Percentiles rank a stretch among this genome's conserved stretches.
These are phyloP conservation scores for Corythornis vintsioides DNA, from an alignment of 2,113 vertebrate genomes.

Conservation along the genomic window DNA sequence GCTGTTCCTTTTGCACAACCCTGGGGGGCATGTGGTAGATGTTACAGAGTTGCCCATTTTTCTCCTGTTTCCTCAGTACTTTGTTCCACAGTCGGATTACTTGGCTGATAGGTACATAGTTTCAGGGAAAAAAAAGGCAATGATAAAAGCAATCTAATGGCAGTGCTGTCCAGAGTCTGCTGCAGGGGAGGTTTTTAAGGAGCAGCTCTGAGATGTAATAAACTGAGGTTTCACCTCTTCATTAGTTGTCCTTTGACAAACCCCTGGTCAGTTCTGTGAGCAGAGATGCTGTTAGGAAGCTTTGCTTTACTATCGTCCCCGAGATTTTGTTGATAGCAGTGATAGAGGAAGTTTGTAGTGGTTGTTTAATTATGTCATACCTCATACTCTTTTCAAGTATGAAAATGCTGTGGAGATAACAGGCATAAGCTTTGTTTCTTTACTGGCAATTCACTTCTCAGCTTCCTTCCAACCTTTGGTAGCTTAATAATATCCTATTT, in stretches of 20 bases:
- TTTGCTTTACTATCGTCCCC: neutral
- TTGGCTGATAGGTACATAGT: neutral
- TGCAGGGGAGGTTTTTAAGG: neutral
- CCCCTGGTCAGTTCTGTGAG: neutral
- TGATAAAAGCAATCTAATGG: neutral
- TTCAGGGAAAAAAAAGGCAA: neutral
- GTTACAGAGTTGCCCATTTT: neutral
- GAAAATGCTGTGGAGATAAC: conserved; percentile 8
- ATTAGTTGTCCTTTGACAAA: neutral
- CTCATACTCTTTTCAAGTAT: neutral
- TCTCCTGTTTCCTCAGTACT: neutral
- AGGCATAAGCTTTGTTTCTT: neutral
- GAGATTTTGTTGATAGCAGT: neutral
- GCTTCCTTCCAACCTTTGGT: conserved; percentile 38
- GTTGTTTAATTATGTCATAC: conserved; percentile 26
- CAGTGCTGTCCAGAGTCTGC: neutral
- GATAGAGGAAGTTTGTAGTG: conserved; percentile 28
- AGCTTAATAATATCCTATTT: conserved; percentile 48
- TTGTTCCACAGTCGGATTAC: neutral
- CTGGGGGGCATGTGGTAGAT: neutral
- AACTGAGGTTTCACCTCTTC: conserved; percentile 22
- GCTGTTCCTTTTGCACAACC: neutral
- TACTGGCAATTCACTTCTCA: neutral
- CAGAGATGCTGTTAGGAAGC: neutral
- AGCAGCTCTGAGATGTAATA: neutral